A percentile compares a stretch with the other conserved stretches of the same genome.
These are phyloP conservation scores for Argyrosomus japonicus DNA, from an alignment of 2,113 vertebrate genomes.

Conservation along the genomic window DNA sequence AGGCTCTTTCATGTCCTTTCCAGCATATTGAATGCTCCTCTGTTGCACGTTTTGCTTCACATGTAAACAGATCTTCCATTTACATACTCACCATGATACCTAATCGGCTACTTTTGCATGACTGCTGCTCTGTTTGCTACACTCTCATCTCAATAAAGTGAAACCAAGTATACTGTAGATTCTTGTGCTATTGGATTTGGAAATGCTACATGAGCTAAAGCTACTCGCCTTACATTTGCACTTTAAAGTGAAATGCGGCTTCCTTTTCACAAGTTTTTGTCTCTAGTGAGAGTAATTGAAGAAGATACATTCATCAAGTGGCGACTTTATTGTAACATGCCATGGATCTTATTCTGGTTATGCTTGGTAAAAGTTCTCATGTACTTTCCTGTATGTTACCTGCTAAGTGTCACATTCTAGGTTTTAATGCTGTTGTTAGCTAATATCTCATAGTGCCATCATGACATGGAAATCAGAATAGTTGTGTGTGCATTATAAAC, in stretches of 20 bases:
- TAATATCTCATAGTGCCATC: background rate
- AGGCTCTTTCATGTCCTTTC: background rate
- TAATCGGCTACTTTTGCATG: background rate
- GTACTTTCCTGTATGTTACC: background rate
- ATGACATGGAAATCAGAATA: background rate
- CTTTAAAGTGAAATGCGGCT: background rate
- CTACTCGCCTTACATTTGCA: background rate
- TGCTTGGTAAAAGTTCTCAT: background rate
- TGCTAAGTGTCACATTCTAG: conserved; percentile 1
- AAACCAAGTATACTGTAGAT: background rate
- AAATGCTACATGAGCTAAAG: background rate
- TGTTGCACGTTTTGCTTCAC: background rate
- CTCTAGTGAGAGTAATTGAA: background rate
- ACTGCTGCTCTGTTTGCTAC: background rate
- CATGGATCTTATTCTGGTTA: background rate
- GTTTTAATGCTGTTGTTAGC: background rate
- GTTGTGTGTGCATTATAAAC: too few relatives aligned
- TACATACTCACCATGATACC: background rate
- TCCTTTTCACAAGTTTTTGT: background rate
- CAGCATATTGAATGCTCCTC: background rate
- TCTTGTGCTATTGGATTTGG: conserved; percentile 4
- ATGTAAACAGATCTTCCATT: conserved; percentile 3
- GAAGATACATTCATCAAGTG: background rate
- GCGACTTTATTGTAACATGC: background rate
- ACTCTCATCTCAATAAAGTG: conserved; percentile 4